phyloP scores from a whole-genome alignment of 1,140 invertebrate genomes.

The Pomacea maculata region DNA sequence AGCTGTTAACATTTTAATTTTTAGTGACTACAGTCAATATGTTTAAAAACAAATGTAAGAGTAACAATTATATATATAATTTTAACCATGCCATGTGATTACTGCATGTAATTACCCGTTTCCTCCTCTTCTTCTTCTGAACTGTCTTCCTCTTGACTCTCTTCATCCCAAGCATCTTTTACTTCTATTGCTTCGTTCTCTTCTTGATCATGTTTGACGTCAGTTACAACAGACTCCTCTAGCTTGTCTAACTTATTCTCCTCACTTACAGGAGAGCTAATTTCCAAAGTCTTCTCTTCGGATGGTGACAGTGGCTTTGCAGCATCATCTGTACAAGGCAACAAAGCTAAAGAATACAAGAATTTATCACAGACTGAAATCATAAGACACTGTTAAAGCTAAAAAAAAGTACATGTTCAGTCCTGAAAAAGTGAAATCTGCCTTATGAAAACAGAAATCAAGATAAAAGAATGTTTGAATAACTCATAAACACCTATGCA shows the following conservation, averaged over 20 bases:
- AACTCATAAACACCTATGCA: too few species aligned
- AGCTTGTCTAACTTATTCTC: neutral
- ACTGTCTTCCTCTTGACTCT: conserved; percentile 18
- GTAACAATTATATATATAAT: too few species aligned
- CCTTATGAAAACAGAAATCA: neutral
- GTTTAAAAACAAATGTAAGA: too few species aligned
- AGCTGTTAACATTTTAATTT: too few species aligned
- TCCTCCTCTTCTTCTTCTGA: conserved; percentile 15
- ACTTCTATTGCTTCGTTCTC: conserved; percentile 34
- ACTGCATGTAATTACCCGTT: neutral
- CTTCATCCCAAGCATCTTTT: conserved; percentile 46
- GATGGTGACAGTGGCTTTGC: conserved; percentile 36
- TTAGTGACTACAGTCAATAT: too few species aligned
- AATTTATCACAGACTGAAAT: neutral
- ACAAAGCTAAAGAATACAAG: neutral
- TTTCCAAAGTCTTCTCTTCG: conserved; percentile 27
- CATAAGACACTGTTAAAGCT: neutral
- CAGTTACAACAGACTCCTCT: neutral
- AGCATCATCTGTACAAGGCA: conserved; percentile 19
- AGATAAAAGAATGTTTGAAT: neutral
- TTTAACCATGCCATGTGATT: too few species aligned
- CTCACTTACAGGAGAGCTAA: too few species aligned
- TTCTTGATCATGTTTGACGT: conserved; percentile 17
- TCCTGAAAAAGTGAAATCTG: too few species aligned
- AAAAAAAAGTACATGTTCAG: too few species aligned